phyloP scores from a whole-genome alignment of 2,888 invertebrate species.

The Suillia variegata region DNA sequence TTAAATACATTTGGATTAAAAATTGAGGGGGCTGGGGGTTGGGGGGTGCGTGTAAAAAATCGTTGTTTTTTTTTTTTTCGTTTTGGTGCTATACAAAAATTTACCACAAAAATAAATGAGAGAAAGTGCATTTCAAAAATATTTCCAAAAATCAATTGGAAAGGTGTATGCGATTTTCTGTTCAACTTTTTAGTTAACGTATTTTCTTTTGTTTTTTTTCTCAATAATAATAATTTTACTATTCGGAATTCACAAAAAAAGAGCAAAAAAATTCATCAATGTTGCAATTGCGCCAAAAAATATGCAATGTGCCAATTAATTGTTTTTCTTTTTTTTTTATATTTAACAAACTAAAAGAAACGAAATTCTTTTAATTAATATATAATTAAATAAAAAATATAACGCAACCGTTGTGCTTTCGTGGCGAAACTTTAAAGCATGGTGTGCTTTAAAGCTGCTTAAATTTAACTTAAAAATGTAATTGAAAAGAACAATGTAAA shows the following conservation, averaged over 20 bases:
- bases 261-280: constrained; percentile 45
- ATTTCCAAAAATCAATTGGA: constrained; percentile 26
- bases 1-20: no score
- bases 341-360: background rate
- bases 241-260: no score
- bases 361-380: background rate
- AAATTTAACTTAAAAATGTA: background rate
- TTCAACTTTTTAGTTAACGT: no score
- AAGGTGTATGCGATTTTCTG: constrained; percentile 30
- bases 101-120: constrained; percentile 49
- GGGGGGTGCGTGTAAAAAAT: constrained; percentile 13
- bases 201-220: constrained; percentile 20
- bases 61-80: background rate
- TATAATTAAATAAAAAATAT: background rate
- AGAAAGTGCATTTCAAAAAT: constrained; percentile 41
- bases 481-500: background rate
- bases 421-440: background rate
- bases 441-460: no score
- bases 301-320: constrained; percentile 51
- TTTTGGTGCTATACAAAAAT: constrained; percentile 52
- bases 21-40: no score
- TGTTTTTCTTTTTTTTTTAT: constrained; percentile 10
- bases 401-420: background rate
- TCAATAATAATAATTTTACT: constrained; percentile 32
- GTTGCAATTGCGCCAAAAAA: constrained; percentile 52